phyloP scores from a whole-genome alignment of 2,797 vertebrate genomes.

The Bucorvus abyssinicus region DNA sequence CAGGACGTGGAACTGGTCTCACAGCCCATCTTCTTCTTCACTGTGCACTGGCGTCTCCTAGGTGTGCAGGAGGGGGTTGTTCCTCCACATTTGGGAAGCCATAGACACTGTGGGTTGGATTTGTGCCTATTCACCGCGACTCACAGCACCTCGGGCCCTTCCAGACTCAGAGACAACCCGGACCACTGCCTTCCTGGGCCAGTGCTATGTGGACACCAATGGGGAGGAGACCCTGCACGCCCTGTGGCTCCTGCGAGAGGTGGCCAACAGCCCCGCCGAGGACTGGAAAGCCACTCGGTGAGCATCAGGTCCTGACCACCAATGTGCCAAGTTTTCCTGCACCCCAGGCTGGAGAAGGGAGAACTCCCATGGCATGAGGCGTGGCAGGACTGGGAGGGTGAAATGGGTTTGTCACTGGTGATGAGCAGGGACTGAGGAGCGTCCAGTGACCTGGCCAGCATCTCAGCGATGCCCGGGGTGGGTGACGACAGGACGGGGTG shows the following conservation, averaged over 20 bases:
- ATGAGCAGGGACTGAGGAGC: background rate
- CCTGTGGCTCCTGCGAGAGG: conserved; percentile 25
- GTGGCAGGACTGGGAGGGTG: accelerated
- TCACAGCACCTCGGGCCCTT: background rate
- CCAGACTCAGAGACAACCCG: background rate
- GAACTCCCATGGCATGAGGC: accelerated
- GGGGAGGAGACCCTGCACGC: conserved; percentile 1
- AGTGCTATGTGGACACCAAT: background rate
- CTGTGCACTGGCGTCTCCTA: background rate
- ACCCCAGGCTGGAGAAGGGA: background rate
- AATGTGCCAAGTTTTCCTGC: background rate
- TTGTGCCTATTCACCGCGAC: background rate
- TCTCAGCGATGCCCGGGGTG: background rate
- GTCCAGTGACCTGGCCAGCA: background rate
- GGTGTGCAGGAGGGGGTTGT: background rate
- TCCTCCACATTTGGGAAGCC: too few species aligned
- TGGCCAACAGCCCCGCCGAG: accelerated
- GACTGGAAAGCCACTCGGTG: conserved; percentile 39
- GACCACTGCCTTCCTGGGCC: conserved; percentile 5
- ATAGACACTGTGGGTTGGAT: too few species aligned
- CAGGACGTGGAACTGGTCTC: background rate
- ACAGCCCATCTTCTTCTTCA: conserved; percentile 39
- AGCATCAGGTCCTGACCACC: background rate
- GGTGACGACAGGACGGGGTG: background rate
- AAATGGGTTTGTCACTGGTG: background rate